Base-by-base conservation (phyloP, 2,113 vertebrate genomes). In the Perca fluviatilis region DNA sequence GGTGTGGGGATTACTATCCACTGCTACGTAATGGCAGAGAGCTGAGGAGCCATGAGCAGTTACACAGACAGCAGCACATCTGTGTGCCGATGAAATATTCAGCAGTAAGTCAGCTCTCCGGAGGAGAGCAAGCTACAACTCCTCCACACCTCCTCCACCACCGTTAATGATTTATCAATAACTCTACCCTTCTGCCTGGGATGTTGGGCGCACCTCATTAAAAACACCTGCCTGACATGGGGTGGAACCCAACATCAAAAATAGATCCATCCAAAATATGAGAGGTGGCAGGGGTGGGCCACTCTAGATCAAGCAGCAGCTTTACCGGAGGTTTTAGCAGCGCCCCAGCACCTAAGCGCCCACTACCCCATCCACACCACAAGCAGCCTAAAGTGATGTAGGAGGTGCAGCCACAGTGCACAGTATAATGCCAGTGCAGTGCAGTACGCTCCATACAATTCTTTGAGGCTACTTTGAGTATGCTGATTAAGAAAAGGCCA, bases 131-230 rank as follows among this genome's bases (percentile, higher is more conserved):
- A 83, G 89, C 92, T 93, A 92, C 91, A 84, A 88, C 89, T 90
- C 85, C 92, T 91, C 92, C 85, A 92, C 93, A 94, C 93, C 92
- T 94, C 93, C 94, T 93, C 92, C 84, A 90, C 91, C 89, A 84
- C 82, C 78, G 93, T 96, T 96, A 94, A 95, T 95, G 94, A 95
- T 96, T 96, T 94, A 96, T 96, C 95, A 94, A 95, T 95, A 95
- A 94, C 92, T 85, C 90, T 92, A 88, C 83, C 78, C 88, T 94
- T 89, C 85, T 53, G 88, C 89, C 88, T 86, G 84, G 81, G 88
- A 92, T 90, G 90, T 83, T 68, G 80, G 87, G 82, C 54, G 65
- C 82, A 83, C 89, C 92, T 95, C 89, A 92, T 95, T 94, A 95
- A 94, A 88, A 94, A 92, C 91, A 94, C 89, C 93, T 91, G 88